These are phyloP conservation scores for Drosophila multiciliata DNA, from an alignment of 2,888 invertebrate genomes.

Conservation along the genomic window DNA sequence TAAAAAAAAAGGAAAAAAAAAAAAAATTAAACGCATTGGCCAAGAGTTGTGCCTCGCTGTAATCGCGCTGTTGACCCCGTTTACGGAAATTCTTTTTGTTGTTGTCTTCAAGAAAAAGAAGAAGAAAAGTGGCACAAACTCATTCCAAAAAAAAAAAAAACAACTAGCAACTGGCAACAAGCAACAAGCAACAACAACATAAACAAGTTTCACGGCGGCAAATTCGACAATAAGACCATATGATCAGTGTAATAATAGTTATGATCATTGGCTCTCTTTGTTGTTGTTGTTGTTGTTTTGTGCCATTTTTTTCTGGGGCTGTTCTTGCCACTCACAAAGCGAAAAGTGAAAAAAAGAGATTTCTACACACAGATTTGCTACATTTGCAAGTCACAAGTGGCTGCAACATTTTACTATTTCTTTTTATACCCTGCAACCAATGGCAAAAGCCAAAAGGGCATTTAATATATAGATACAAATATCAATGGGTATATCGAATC, in stretches of 20 bases:
- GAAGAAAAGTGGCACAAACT: constrained; percentile 73
- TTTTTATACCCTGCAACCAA: constrained; percentile 13
- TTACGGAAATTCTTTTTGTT: constrained; percentile 60
- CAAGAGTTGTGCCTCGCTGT: constrained; percentile 36
- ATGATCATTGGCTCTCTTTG: constrained; percentile 66
- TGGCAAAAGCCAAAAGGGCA: background rate
- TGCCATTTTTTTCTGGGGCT: constrained; percentile 6
- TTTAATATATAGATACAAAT: too few species aligned
- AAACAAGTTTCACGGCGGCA: constrained; percentile 71
- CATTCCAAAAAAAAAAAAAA: constrained; percentile 53
- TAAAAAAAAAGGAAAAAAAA: background rate
- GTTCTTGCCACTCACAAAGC: constrained; percentile 33
- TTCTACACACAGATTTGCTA: constrained; percentile 30
- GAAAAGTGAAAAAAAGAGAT: constrained; percentile 32
- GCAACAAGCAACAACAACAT: constrained; percentile 43
- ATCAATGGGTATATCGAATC: too few species aligned
- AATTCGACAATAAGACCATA: constrained; percentile 78
- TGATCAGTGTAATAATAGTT: constrained; percentile 77
- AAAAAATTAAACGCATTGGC: constrained; percentile 43
- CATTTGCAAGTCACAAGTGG: constrained; percentile 35
- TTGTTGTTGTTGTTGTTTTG: constrained; percentile 12
- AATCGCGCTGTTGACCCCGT: constrained; percentile 70
- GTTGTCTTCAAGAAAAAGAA: constrained; percentile 36
- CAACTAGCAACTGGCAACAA: constrained; percentile 17
- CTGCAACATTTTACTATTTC: constrained; percentile 51